Conservation (phyloP, 2,797 vertebrate species). For the Streptopelia turtur region DNA sequence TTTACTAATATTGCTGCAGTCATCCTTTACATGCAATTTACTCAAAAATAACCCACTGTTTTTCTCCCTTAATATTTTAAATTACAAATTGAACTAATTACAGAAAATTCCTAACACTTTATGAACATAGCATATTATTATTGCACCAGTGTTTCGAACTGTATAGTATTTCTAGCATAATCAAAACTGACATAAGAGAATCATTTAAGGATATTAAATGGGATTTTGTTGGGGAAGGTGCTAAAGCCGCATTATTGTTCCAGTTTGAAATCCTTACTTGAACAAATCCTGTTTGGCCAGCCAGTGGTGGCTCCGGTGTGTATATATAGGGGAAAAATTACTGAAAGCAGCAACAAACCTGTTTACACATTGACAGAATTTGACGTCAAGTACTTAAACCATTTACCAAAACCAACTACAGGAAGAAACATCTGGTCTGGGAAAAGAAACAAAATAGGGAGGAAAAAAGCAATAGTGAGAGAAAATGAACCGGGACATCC, state of each 20-base stretch:
- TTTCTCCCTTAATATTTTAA: constrained; percentile 63
- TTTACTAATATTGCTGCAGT: constrained; percentile 56
- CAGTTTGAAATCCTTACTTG: neutral
- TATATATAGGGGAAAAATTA: neutral
- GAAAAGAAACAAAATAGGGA: neutral
- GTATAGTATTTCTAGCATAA: neutral
- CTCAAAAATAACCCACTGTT: neutral
- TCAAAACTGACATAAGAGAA: neutral
- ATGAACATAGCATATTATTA: neutral
- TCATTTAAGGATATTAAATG: constrained; percentile 18
- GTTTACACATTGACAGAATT: neutral
- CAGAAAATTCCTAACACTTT: constrained; percentile 5
- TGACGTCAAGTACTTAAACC: neutral
- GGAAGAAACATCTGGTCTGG: neutral
- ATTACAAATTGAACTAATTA: constrained; percentile 33
- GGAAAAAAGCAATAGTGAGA: neutral
- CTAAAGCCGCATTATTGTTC: constrained; percentile 19
- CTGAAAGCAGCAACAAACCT: neutral
- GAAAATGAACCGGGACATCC: neutral
- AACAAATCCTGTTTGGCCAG: constrained; percentile 32
- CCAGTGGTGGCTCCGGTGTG: neutral
- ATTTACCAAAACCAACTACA: neutral
- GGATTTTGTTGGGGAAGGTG: neutral
- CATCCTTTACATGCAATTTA: constrained; percentile 49
- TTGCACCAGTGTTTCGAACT: neutral